Evolutionary conservation across 2,888 invertebrate genomes (phyloP), one percentile per base, ranked within the genome.

Genomic region (Drosophila meridionalis): DNA sequence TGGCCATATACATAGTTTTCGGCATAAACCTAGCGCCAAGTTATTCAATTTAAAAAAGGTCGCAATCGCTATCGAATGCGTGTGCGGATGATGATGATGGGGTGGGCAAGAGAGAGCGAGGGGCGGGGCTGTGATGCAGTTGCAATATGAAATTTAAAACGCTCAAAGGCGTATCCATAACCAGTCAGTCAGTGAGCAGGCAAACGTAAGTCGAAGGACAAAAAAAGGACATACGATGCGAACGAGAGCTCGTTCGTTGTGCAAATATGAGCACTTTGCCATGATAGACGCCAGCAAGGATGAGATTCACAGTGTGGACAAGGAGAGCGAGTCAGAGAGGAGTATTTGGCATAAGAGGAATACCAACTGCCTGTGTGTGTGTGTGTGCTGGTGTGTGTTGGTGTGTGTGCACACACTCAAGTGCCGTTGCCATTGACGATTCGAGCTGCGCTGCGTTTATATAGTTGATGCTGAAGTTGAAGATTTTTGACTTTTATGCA

Each of bases 141-240:
- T 85, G 87, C 90, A 87, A 87, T 90, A 87, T 90, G 89, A 90
- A 87, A 87, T 88, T 90, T 83, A 82, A 87, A 88, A 88, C 90
- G 90, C 89, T 90, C 87, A 82, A 83, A 87, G 87, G 87, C 89
- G 76, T 87, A 87, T 90, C 87, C 87, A 88, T 87, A 90, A 88
- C 87, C 87, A 82, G 84, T 73, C 82, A 69, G 65, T 71, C 64
- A 64, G 65, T 59, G 69, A 66, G 76, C 77, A 61, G 68, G 77
- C 80, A 73, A 80, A 78, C 78, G 89, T 83, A 84, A 87, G 87
- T 80, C 88, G 85, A 89, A 86, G 85, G 85, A 89, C 85, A 87
- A 87, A 89, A 86, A 84, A 86, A 89, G 85, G 85, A 85, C 85
- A 85, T 80, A 69, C 84, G 73, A 86, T 70, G 72, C 76, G 71